Conservation (phyloP, 1,140 invertebrate species). For the Listronotus oregonensis region DNA sequence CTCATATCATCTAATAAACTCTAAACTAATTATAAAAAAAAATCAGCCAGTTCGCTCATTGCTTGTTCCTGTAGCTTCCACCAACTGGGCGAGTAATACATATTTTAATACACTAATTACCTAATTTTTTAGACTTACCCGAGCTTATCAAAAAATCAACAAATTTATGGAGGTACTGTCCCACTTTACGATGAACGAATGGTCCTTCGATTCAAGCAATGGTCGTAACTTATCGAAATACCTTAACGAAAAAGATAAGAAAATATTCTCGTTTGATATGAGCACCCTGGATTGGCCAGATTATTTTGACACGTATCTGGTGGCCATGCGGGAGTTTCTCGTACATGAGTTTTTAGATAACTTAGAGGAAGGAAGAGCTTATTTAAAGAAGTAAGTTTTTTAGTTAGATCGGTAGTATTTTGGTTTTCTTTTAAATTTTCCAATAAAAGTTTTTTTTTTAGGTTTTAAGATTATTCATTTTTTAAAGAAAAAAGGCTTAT, state of each 20-base stretch:
- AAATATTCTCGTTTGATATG: conserved; percentile 65
- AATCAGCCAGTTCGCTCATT: too few relatives aligned
- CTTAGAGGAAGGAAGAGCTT: conserved; percentile 2
- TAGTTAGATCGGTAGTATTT: background rate
- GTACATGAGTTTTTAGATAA: conserved; percentile 64
- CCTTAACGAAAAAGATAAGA: conserved; percentile 62
- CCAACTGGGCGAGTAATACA: too few relatives aligned
- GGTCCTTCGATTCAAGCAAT: conserved; percentile 69
- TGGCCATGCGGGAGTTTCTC: conserved; percentile 71
- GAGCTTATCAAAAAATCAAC: conserved; percentile 70
- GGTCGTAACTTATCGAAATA: conserved; percentile 59
- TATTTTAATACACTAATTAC: too few relatives aligned
- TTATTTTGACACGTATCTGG: conserved; percentile 64
- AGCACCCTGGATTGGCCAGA: conserved; percentile 63
- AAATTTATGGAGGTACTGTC: conserved; percentile 68
- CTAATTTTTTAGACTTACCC: conserved; percentile 61
- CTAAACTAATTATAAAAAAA: too few relatives aligned
- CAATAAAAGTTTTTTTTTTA: too few relatives aligned
- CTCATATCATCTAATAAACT: too few relatives aligned
- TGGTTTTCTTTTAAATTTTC: too few relatives aligned
- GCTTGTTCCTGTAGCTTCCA: too few relatives aligned
- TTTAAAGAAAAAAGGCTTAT: too few relatives aligned
- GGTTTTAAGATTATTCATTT: too few relatives aligned
- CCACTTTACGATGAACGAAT: conserved; percentile 70
- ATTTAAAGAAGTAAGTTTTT: conserved; percentile 1